Conservation (phyloP, 1,140 invertebrate genomes). For the Contarinia nasturtii region DNA sequence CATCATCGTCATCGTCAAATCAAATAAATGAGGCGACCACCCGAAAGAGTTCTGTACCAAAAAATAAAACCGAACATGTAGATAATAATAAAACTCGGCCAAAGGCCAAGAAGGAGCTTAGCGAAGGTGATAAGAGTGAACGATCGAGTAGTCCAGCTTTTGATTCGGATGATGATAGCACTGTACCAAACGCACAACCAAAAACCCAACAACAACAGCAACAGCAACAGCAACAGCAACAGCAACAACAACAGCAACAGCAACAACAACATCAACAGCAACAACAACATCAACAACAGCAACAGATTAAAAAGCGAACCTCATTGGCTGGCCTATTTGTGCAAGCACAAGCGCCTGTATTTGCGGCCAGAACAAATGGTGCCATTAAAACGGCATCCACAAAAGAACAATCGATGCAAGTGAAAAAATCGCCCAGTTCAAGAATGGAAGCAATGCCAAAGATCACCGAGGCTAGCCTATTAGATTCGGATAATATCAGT, state of each 20-base stretch:
- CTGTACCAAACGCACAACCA: constrained; percentile 22
- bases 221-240: too few species aligned
- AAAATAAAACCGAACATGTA: not conserved
- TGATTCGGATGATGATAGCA: constrained; percentile 83
- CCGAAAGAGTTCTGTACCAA: not conserved
- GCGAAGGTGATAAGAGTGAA: constrained; percentile 53
- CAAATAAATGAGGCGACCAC: not conserved
- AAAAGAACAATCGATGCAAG: not conserved
- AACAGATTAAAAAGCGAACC: constrained; percentile 38
- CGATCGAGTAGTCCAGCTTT: constrained; percentile 87
- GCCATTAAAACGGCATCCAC: constrained; percentile 10
- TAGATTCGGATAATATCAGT: constrained; percentile 35
- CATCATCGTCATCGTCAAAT: constrained; percentile 4
- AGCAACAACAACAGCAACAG: constrained; percentile 14
- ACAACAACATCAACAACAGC: constrained; percentile 33
- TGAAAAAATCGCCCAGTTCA: constrained; percentile 18
- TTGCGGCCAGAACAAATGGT: not conserved
- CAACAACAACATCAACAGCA: too few species aligned
- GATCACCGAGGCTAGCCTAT: constrained; percentile 41
- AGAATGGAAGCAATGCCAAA: constrained; percentile 36
- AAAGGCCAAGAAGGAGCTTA: constrained; percentile 25
- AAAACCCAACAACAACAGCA: constrained; percentile 5
- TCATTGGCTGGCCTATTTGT: constrained; percentile 36
- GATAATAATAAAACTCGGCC: not conserved
- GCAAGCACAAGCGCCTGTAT: not conserved